phyloP scores from a whole-genome alignment of 1,140 invertebrate species.

The Streblospio benedicti region DNA sequence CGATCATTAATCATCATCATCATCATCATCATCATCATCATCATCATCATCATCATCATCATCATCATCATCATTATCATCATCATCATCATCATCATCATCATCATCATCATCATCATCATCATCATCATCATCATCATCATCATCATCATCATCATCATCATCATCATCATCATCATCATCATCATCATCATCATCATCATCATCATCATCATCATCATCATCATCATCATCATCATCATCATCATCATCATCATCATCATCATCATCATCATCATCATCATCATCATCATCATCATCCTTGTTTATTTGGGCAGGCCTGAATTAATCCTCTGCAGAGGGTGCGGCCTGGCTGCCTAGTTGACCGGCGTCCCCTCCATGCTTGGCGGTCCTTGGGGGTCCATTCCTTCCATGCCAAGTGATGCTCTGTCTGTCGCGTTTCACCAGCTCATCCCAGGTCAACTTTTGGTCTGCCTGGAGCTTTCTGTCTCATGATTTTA shows the following conservation, averaged over 20 bases:
- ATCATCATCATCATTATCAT: slow-evolving; percentile 13
- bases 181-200: slow-evolving; percentile 12
- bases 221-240: slow-evolving; percentile 7
- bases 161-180: slow-evolving; percentile 4
- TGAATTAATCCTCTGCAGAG: too few species aligned
- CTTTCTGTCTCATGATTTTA: too few species aligned
- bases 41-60: slow-evolving; percentile 7
- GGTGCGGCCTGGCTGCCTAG: too few species aligned
- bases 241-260: slow-evolving; percentile 7
- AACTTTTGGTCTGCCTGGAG: too few species aligned
- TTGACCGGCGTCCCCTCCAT: background rate
- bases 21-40: too few species aligned
- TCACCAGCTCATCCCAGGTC: too few species aligned
- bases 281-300: too few species aligned
- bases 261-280: slow-evolving; percentile 7
- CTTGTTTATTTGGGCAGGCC: too few species aligned
- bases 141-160: slow-evolving; percentile 15
- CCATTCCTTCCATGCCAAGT: too few species aligned
- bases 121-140: slow-evolving; percentile 19
- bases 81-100: slow-evolving; percentile 16
- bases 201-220: slow-evolving; percentile 15
- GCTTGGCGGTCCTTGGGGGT: too few species aligned
- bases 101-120: slow-evolving; percentile 16
- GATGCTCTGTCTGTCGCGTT: too few species aligned
- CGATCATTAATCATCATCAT: too few species aligned